Evolutionary conservation across 1,140 invertebrate genomes (phyloP).

Genomic region (Ladona fulva): DNA sequence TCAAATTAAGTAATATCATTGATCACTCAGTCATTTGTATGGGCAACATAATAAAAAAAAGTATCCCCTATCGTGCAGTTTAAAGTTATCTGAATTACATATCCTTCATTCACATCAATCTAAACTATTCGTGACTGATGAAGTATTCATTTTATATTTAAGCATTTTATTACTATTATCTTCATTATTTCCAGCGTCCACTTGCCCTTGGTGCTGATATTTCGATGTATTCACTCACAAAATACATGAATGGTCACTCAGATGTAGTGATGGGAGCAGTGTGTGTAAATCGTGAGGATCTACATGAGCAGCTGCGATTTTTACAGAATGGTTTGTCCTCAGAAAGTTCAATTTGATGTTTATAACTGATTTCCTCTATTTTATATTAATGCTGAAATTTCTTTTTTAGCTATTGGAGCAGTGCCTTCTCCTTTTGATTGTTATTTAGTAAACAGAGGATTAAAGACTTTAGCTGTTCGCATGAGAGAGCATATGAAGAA

Average conservation of each 20-base stretch:
- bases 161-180: too few relatives aligned
- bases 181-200: conserved; percentile 51
- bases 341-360: neutral
- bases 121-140: too few relatives aligned
- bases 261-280: conserved; percentile 96
- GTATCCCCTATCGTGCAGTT: neutral
- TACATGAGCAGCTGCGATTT: conserved; percentile 66
- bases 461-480: conserved; percentile 86
- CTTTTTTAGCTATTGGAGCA: conserved; percentile 63
- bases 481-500: conserved; percentile 86
- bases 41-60: neutral
- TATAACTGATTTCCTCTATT: neutral
- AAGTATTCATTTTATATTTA: too few relatives aligned
- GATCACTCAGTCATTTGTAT: neutral
- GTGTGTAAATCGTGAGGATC: conserved; percentile 59
- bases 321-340: conserved; percentile 73
- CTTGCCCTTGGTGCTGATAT: conserved; percentile 87
- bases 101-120: too few relatives aligned
- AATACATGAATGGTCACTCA: conserved; percentile 97
- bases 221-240: conserved; percentile 87
- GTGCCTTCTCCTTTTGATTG: conserved; percentile 97
- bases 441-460: conserved; percentile 82
- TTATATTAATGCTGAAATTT: neutral
- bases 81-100: too few relatives aligned
- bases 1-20: too few relatives aligned